Evolutionary conservation across 2,113 vertebrate genomes (phyloP), one percentile per base, ranked within the genome.

Genomic region (Lepus timidus): DNA sequence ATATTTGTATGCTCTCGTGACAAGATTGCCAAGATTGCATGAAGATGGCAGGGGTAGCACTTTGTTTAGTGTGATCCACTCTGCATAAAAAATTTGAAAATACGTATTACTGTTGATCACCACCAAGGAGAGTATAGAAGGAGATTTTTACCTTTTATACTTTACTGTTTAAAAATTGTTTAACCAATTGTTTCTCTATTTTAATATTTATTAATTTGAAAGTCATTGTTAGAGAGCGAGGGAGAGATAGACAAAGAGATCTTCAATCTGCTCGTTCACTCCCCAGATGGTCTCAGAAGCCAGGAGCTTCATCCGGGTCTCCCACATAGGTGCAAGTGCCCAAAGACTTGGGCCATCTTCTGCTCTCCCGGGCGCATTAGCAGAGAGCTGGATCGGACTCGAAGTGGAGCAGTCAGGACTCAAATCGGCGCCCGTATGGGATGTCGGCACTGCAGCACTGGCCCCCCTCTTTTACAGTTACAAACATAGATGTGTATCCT

Each of bases 131-230:
- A 68, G 3, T 90, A 6, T 7, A 73, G 36, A 88, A 88, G n/a
- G 27, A 87, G 82, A 67, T 25, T 75, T 85, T 86, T 85, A 92
- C 25, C 29, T 91, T 88, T 65, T 71, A 67, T 88, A 49, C 36
- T 96, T 89, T 49, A 33, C 20, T 51, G 29, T 79, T 90, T n/a
- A 4, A 74, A 27, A 39, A 11, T 65, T n/a, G 85, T 89, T 87
- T 82, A 61, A 74, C 58, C 7, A 17, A 61, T n/a, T 49, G 7
- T 29, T 70, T 51, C 55, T 58, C 55, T 58, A 58, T 44, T n/a
- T 92, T 58, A 55, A 61, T 27, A 44, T 44, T 44, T 44, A 44
- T 58, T 58, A 17, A 58, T 58, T 58, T 58, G 55, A 58, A 58
- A 58, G 55, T 20, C 3, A 58, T 58, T 58, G 55, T 58, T 58